Conservation (phyloP, 2,113 vertebrate genomes). For the Ctenodactylus gundi region DNA sequence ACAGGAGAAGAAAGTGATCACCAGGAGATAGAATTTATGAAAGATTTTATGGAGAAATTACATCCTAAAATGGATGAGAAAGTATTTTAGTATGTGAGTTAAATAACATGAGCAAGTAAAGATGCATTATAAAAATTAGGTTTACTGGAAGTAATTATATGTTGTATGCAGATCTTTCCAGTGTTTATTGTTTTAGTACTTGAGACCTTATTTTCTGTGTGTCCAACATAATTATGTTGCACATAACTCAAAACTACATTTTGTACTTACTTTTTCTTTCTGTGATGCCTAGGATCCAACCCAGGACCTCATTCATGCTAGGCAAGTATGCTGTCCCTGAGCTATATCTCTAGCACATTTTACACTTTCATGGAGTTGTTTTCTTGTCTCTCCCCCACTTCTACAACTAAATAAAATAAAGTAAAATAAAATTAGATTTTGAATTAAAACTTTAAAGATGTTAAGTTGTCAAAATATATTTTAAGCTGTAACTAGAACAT, state of each 20-base stretch:
- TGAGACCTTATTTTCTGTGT: neutral
- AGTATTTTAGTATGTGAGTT: neutral
- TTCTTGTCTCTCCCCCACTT: neutral
- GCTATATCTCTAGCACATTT: neutral
- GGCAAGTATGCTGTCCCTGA: neutral
- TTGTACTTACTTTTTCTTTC: neutral
- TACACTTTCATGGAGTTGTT: neutral
- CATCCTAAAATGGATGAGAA: neutral
- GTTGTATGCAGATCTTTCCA: neutral
- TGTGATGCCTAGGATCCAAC: neutral
- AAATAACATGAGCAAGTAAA: neutral
- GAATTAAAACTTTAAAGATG: conserved; percentile 41
- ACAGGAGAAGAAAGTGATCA: neutral
- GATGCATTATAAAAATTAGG: neutral
- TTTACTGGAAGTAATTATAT: neutral
- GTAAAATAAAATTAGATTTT: conserved; percentile 42
- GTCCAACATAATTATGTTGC: neutral
- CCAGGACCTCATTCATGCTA: neutral
- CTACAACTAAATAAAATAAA: neutral
- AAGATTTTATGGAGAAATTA: conserved; percentile 1
- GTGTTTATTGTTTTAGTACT: neutral
- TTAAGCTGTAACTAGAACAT: neutral
- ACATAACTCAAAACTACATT: neutral
- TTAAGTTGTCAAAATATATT: conserved; percentile 10
- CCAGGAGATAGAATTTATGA: neutral